Base-by-base conservation (phyloP, 2,888 invertebrate species). In the Resseliella maxima region DNA sequence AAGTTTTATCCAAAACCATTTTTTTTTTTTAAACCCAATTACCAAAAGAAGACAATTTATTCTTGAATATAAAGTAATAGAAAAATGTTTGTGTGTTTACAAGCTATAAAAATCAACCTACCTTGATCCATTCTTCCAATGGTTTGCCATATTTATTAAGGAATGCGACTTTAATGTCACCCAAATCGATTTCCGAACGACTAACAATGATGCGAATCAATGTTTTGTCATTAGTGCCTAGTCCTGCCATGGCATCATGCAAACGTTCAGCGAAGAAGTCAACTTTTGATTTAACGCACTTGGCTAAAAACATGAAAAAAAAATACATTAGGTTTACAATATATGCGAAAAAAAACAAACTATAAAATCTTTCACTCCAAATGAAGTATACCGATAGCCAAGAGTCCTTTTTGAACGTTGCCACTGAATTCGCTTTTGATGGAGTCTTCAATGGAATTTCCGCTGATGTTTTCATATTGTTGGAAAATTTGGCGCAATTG, bases 241-340 rank as follows among this genome's bases (percentile, higher is more conserved):
- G 89, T 85, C 98, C 98, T 91, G 96, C 95, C 97, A 98, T 97
- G 88, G 96, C 94, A 88, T 96, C 94, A 91, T 98, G 95, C 72
- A 98, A 93, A 88, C 97, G 94, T 91, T 97, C 96, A 59, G 98
- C 98, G 91, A 98, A 98, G 92, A 96, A 98, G 85, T 95, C 96
- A 85, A 97, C 96, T 91, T 96, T 96, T 90, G 97, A 97, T 92
- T 96, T 96, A 45, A 96, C 96, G 91, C 96, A 96, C 92, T 96
- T 96, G 15, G 96, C 96, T 96, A 90, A 87, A 92, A 90, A 87
- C 50, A 90, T 90, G 85, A 18, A 85, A 86, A 24, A 81, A 85
- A 86, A 88, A 54, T 86, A n/a, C 24, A 41, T 45, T 41, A 21
- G 6, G 38, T 12, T 3, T 36, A 36, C 31, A 72, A 72, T 27